Evolutionary conservation across 1,140 invertebrate genomes (phyloP), one percentile per base, ranked within the genome.

Genomic region (Agrilus planipennis): DNA sequence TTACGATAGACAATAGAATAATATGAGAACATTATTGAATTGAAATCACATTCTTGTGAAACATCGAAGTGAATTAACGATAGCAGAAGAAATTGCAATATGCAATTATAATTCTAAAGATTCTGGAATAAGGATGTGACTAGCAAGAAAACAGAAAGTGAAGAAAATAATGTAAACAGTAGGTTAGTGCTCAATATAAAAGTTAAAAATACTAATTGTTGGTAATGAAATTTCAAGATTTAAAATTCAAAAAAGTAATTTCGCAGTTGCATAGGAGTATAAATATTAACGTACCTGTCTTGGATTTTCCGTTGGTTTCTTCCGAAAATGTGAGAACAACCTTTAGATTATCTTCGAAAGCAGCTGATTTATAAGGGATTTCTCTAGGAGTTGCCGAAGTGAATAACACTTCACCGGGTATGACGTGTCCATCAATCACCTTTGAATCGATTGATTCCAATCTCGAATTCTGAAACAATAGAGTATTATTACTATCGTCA

Each of bases 391-490:
- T 81, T 1, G 88, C 77, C 45, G 79, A 71, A 2, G 86, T 89
- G 64, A 93, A 94, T 12, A 93, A 72, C 5, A 89, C 85, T 53
- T 82, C 73, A 51, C 81, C 76, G 0, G 84, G 84, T 50, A 93
- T 82, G n/a, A 94, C 77, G 61, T 94, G 89, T 11, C 86, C 88
- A 59, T 90, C 82, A 31, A 93, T 80, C 16, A 92, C 85, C 60
- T 86, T 81, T 9, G 65, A 72, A 60, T 90, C 86, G 38, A 90
- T 77, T 45, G 81, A 71, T 42, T 77, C 73, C 4, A 55, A 28
- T 35, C 30, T 31, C 27, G 36, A 46, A 45, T 39, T 29, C 42
- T 43, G 21, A 34, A 7, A 20, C 3, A 40, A n/a, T 3, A 22
- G 27, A 34, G 4, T 30, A 12, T n/a, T 3, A 27, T 19, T 22